Conservation (phyloP, 2,797 vertebrate genomes). For the Anas bernieri region DNA sequence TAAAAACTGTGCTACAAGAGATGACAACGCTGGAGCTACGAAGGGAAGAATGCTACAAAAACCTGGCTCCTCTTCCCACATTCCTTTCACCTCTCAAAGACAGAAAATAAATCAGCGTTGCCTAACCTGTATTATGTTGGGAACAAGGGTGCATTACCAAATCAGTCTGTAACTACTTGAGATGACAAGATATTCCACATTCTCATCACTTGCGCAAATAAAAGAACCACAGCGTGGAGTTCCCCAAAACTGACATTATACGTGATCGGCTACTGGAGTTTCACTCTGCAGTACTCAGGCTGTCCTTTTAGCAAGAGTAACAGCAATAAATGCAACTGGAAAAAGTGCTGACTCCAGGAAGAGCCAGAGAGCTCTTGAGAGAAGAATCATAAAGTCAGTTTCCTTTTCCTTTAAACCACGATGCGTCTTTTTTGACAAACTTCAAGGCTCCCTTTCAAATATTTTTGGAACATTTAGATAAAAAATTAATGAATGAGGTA, state of each 20-base stretch:
- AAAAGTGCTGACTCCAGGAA: neutral
- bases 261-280: neutral
- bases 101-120: neutral
- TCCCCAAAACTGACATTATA: neutral
- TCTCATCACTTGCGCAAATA: constrained; percentile 38
- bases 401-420: neutral
- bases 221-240: neutral
- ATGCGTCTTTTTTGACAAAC: neutral
- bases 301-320: neutral
- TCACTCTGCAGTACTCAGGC: accelerated
- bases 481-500: neutral
- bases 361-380: neutral
- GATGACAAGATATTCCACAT: constrained; percentile 3
- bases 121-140: neutral
- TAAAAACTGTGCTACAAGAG: neutral
- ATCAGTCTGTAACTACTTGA: neutral
- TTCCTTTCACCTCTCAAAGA: neutral
- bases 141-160: neutral
- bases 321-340: neutral
- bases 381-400: accelerated
- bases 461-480: neutral
- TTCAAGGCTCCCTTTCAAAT: neutral
- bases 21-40: accelerated
- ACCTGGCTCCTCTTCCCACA: neutral
- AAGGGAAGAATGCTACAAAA: neutral